A percentile compares a stretch with the other conserved stretches of the same genome.
Conservation (phyloP, 2,113 vertebrate genomes). For the Hippocampus barbouri region DNA sequence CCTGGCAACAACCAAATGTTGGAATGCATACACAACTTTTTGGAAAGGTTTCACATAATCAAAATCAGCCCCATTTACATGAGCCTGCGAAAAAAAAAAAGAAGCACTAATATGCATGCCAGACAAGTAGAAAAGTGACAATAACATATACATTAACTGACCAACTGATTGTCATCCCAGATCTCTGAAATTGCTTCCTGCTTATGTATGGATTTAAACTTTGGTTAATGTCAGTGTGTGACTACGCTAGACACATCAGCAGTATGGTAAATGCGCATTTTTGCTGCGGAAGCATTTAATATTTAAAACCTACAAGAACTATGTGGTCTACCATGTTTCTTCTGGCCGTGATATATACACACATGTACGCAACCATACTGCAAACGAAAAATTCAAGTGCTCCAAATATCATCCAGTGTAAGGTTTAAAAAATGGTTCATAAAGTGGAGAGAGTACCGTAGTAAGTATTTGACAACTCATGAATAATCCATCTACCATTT, state of each 20-base stretch:
- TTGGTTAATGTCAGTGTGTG: neutral
- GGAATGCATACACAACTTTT: neutral
- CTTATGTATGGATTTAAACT: neutral
- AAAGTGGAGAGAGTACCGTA: too few relatives aligned
- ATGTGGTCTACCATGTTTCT: neutral
- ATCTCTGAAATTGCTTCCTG: neutral
- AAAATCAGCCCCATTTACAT: neutral
- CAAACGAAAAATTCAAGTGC: too few relatives aligned
- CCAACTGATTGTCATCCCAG: neutral
- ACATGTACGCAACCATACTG: neutral
- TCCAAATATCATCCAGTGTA: too few relatives aligned
- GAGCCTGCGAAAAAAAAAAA: neutral
- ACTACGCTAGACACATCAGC: neutral
- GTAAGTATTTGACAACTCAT: too few relatives aligned
- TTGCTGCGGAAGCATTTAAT: neutral
- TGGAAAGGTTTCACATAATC: neutral
- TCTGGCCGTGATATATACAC: neutral
- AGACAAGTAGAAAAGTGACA: neutral
- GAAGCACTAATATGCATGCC: neutral
- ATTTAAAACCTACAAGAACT: neutral
- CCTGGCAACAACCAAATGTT: neutral
- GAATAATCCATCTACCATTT: too few relatives aligned
- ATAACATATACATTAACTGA: neutral
- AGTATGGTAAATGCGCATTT: neutral
- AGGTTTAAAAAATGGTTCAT: too few relatives aligned